Evolutionary conservation across 2,113 vertebrate species (phyloP), one percentile per base, ranked within the genome.

Genomic region (Oreochromis niloticus): DNA sequence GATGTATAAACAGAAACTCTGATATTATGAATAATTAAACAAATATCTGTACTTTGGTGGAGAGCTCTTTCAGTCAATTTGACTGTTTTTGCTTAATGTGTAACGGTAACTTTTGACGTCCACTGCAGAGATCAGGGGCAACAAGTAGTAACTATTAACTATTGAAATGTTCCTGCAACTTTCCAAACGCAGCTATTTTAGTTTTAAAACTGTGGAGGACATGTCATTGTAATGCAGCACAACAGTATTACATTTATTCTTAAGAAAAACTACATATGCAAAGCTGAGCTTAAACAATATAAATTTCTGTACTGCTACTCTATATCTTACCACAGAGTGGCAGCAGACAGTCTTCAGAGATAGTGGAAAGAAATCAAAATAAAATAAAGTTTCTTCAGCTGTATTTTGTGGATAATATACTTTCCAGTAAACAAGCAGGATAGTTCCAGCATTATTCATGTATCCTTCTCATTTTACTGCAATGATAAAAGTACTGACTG

Each of bases 291-390:
- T 27, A 46, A 46, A 27, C 13, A 46, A 9, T 9, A 24, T 17
- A 32, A 0, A 22, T 39, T 3, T 22, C 63, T 68, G 63, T 22
- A 13, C 13, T 57, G 24, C 3, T 16, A 48, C 34, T 46, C 46
- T 16, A 2, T 5, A 54, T 87, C 6, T 71, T 3, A 79, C 89
- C 94, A 93, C 36, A 41, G 79, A 34, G 89, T 16, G 94, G 93
- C 85, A 5, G 81, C 84, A 94, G 59, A 55, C 19, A 80, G 48
- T 54, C 63, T 41, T 81, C 12, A 56, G 24, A 34, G 9, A n/a
- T 5, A 1, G 9, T 34, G 14, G 5, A 54, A 73, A 59, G 5
- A 54, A 73, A 59, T 13, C 12, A 41, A 12, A 59, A 12, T 50
- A 46, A n/a, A 41, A 80, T n/a, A 41, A 54, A 80, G 16, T 80